Conservation (phyloP, 2,113 vertebrate species). For the Amia ocellicauda region DNA sequence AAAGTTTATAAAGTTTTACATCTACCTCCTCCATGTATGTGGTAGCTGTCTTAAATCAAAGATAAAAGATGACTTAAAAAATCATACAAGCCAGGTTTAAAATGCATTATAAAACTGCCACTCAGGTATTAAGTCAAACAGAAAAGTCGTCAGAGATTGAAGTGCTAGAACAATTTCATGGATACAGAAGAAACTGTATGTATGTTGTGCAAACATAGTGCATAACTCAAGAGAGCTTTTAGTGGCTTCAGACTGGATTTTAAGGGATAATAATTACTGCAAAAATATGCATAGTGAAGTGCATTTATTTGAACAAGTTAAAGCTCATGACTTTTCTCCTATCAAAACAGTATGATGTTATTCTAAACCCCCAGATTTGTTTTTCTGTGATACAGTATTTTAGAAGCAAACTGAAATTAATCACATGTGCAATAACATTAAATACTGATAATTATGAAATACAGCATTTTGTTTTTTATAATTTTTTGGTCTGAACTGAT, state of each 20-base stretch:
- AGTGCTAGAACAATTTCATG: conserved; percentile 1
- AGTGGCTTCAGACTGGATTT: conserved; percentile 26
- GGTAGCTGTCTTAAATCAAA: too few relatives aligned
- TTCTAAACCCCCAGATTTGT: conserved; percentile 14
- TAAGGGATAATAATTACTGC: conserved; percentile 22
- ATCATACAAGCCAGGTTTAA: too few relatives aligned
- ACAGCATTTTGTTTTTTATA: too few relatives aligned
- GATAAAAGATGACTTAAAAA: too few relatives aligned
- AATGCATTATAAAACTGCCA: background rate
- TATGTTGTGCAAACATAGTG: conserved; percentile 26
- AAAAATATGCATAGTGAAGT: conserved; percentile 25
- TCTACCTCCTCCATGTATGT: too few relatives aligned
- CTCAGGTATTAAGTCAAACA: background rate
- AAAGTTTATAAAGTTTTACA: too few relatives aligned
- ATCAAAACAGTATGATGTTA: conserved; percentile 45
- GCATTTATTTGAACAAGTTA: conserved; percentile 44
- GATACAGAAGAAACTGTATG: conserved; percentile 21
- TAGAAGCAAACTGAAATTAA: too few relatives aligned
- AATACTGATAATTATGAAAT: too few relatives aligned
- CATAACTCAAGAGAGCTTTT: conserved; percentile 35
- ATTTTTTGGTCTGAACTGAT: too few relatives aligned
- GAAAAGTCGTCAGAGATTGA: background rate
- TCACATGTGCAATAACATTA: too few relatives aligned
- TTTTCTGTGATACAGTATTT: too few relatives aligned
- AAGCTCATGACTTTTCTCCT: conserved; percentile 34